Conservation (phyloP, 2,888 invertebrate genomes). For the Eumacrocentrus americanus region DNA sequence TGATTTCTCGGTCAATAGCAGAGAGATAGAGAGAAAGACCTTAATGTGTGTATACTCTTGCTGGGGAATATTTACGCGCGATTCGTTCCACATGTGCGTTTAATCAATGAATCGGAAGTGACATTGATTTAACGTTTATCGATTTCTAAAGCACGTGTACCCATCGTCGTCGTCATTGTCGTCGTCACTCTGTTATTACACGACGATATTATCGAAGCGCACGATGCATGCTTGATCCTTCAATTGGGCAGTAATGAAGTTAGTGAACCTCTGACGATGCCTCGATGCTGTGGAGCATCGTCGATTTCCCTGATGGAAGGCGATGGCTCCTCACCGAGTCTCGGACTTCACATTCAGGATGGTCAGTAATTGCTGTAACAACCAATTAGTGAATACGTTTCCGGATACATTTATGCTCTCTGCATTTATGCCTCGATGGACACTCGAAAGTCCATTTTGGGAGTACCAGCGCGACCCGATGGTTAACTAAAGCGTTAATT, state of each 20-base stretch:
- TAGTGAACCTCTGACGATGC: conserved; percentile 44
- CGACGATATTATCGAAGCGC: conserved; percentile 4
- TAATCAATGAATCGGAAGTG: conserved; percentile 3
- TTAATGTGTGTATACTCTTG: neutral
- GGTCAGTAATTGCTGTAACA: conserved; percentile 45
- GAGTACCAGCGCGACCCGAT: neutral
- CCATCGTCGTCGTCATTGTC: too few species aligned
- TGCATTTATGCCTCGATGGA: conserved; percentile 3
- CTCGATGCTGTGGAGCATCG: conserved; percentile 54
- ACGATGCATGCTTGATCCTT: neutral
- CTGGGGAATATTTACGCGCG: neutral
- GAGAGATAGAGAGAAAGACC: too few species aligned
- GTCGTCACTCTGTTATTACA: conserved; percentile 1
- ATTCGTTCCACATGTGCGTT: neutral
- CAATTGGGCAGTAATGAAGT: conserved; percentile 25
- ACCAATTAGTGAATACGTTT: conserved; percentile 11
- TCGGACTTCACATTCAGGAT: conserved; percentile 51
- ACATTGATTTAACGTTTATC: conserved; percentile 2
- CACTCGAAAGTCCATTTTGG: neutral
- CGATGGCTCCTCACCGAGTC: conserved; percentile 46
- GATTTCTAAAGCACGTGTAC: too few species aligned
- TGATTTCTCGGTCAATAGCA: too few species aligned
- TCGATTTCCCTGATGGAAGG: conserved; percentile 50
- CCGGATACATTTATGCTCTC: conserved; percentile 3
- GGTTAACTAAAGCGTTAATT: conserved; percentile 9